Conservation (phyloP, 1,140 invertebrate species). For the Ceratina australensis region DNA sequence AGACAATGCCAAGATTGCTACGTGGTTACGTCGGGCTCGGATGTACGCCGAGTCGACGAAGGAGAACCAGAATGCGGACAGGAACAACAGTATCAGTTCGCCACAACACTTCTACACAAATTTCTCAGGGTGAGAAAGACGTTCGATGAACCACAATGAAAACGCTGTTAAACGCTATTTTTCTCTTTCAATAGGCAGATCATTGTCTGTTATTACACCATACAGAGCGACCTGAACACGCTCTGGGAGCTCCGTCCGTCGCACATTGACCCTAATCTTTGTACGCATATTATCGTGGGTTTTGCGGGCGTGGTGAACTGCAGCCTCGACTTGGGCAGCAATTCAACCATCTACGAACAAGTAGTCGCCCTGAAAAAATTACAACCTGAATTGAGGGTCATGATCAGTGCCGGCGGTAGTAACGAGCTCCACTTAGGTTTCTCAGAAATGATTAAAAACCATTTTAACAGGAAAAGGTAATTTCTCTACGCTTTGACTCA, state of each 20-base stretch:
- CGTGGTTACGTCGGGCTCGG: slow-evolving; percentile 71
- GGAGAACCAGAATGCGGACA: slow-evolving; percentile 69
- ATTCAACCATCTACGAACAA: slow-evolving; percentile 78
- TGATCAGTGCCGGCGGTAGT: slow-evolving; percentile 88
- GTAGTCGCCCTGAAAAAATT: slow-evolving; percentile 82
- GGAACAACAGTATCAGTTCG: slow-evolving; percentile 56
- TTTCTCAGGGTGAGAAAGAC: slow-evolving; percentile 42
- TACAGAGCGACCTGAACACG: slow-evolving; percentile 72
- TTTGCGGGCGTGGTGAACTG: slow-evolving; percentile 85
- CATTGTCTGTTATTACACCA: slow-evolving; percentile 83
- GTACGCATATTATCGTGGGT: slow-evolving; percentile 90
- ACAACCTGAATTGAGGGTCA: slow-evolving; percentile 86
- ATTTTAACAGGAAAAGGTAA: slow-evolving; percentile 83
- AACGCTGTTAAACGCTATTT: background rate
- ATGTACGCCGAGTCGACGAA: slow-evolving; percentile 71
- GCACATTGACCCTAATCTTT: slow-evolving; percentile 84
- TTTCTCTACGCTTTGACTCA: background rate
- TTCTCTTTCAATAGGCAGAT: slow-evolving; percentile 50
- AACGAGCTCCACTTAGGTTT: slow-evolving; percentile 82
- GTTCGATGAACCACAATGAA: background rate
- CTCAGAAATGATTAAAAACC: slow-evolving; percentile 84
- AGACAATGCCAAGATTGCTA: slow-evolving; percentile 68
- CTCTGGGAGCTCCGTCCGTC: slow-evolving; percentile 78
- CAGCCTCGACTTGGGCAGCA: slow-evolving; percentile 78
- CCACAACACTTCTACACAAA: slow-evolving; percentile 39